Percentiles rank a stretch among this genome's conserved stretches.
Evolutionary conservation across 2,888 invertebrate genomes (phyloP).

Genomic region (Pristionchus exspectatus): DNA sequence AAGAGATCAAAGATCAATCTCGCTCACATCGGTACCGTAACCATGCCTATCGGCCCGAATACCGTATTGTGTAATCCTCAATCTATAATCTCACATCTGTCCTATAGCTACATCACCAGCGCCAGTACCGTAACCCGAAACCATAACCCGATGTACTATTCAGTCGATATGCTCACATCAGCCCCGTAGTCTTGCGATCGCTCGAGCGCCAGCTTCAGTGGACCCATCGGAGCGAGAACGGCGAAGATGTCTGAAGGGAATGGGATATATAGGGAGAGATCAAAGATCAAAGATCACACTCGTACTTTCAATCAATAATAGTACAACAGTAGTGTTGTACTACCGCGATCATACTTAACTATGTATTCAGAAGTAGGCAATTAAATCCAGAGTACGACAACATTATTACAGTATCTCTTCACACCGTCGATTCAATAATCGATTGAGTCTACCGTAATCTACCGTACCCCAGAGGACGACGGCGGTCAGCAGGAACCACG

Average conservation of each 20-base stretch:
- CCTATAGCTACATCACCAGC: too few species aligned
- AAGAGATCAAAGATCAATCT: neutral
- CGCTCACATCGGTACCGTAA: too few species aligned
- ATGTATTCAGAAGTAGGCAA: too few species aligned
- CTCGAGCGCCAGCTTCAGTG: conserved; percentile 35
- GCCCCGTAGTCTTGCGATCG: conserved; percentile 42
- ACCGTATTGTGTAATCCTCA: too few species aligned
- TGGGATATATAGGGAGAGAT: neutral
- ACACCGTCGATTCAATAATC: neutral
- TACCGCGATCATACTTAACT: too few species aligned
- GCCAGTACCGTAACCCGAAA: too few species aligned
- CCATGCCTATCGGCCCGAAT: too few species aligned
- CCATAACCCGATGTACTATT: too few species aligned
- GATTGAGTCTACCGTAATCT: neutral
- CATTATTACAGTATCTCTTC: too few species aligned
- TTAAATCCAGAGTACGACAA: too few species aligned
- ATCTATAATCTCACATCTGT: too few species aligned
- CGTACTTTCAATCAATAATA: neutral
- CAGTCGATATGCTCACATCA: neutral
- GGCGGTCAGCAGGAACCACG: conserved; percentile 50
- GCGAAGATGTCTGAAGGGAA: conserved; percentile 53
- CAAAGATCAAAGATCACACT: neutral
- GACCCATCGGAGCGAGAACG: conserved; percentile 52
- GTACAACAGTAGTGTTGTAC: neutral
- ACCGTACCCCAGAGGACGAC: conserved; percentile 49